A percentile compares a stretch with the other conserved stretches of the same genome.
Conservation (phyloP, 2,113 vertebrate species). For the Anolis carolinensis region DNA sequence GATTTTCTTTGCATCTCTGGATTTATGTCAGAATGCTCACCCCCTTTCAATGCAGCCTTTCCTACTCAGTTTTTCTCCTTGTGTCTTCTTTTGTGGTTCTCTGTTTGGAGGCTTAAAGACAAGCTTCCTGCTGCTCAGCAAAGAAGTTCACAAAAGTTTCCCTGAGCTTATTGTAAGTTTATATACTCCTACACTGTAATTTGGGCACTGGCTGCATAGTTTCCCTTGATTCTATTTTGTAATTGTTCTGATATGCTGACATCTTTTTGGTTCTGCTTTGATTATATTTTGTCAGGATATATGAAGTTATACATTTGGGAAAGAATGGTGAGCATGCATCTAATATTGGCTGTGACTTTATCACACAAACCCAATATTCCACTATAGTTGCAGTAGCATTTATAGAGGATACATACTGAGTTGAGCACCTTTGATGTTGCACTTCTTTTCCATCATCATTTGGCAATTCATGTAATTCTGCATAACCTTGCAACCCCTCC, state of each 20-base stretch:
- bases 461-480: too few species aligned
- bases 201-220: not conserved
- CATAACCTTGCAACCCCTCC: too few species aligned
- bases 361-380: too few species aligned
- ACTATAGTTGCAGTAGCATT: too few species aligned
- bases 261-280: not conserved
- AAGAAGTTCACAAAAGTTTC: not conserved
- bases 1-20: slow-evolving; percentile 57
- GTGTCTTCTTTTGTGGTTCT: slow-evolving; percentile 17
- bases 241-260: not conserved
- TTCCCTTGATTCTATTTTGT: not conserved
- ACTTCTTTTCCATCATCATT: too few species aligned
- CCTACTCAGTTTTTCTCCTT: slow-evolving; percentile 16
- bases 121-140: slow-evolving; percentile 27
- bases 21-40: slow-evolving; percentile 53
- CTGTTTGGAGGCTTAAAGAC: slow-evolving; percentile 12
- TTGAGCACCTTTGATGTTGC: too few species aligned
- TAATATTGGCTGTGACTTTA: too few species aligned
- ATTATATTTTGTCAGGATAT: not conserved
- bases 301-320: not conserved
- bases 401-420: too few species aligned
- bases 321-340: not conserved
- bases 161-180: not conserved
- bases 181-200: not conserved
- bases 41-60: slow-evolving; percentile 45